phyloP scores from a whole-genome alignment of 2,888 invertebrate species.

The Ormyrus pomaceus region DNA sequence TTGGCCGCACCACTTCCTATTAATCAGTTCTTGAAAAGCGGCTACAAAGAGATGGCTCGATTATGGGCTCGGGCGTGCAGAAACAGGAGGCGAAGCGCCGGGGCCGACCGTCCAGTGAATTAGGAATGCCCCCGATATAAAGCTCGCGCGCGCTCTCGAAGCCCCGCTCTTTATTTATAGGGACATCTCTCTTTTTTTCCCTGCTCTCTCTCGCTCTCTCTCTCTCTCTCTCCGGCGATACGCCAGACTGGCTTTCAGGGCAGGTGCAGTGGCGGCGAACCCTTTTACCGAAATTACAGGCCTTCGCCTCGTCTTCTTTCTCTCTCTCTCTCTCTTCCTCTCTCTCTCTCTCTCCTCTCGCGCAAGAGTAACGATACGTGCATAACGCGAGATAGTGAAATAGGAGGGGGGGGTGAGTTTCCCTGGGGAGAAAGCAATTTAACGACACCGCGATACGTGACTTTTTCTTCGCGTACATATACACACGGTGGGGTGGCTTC shows the following conservation, averaged over 20 bases:
- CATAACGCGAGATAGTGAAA: neutral
- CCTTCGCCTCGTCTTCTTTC: neutral
- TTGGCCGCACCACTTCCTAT: no score
- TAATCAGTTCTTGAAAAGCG: no score
- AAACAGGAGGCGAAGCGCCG: neutral
- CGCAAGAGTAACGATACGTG: no score
- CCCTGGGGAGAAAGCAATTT: constrained; percentile 43
- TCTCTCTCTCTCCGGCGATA: neutral
- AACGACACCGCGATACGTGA: constrained; percentile 56
- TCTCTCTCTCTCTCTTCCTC: neutral
- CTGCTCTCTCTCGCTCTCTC: neutral
- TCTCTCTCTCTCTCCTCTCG: neutral
- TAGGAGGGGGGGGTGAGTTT: neutral
- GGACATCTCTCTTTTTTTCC: neutral
- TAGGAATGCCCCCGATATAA: constrained; percentile 51
- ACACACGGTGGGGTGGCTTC: neutral
- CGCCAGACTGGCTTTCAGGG: constrained; percentile 29
- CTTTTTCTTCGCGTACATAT: constrained; percentile 35
- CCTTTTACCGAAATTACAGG: constrained; percentile 58
- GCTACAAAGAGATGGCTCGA: no score
- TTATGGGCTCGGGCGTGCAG: no score
- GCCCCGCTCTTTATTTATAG: constrained; percentile 42
- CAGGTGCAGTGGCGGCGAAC: constrained; percentile 49
- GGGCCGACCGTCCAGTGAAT: neutral
- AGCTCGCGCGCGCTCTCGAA: constrained; percentile 15